Percentiles rank a stretch among this genome's conserved stretches.
These are phyloP conservation scores for Tragelaphus eurycerus DNA, from an alignment of 2,797 vertebrate genomes.

Conservation along the genomic window DNA sequence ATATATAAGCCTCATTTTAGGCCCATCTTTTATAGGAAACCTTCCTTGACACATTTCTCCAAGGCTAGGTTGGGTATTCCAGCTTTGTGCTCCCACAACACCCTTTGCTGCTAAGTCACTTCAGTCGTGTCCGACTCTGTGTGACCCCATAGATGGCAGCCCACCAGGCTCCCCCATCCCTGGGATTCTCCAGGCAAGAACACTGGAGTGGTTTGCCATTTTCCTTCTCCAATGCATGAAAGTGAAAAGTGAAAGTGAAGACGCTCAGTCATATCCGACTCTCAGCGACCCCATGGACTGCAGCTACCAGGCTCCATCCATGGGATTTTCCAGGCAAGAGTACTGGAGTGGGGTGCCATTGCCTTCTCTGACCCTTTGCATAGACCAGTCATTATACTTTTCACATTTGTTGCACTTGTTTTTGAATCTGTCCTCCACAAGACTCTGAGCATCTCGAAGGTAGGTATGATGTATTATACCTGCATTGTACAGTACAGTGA, in stretches of 20 bases:
- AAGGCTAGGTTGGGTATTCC: background rate
- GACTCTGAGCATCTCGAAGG: background rate
- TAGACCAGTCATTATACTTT: background rate
- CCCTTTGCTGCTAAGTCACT: background rate
- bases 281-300: too few species aligned
- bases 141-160: too few species aligned
- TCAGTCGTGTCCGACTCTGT: too few species aligned
- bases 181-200: too few species aligned
- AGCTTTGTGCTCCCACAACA: background rate
- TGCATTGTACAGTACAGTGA: background rate
- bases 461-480: background rate
- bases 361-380: background rate
- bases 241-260: too few species aligned
- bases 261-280: too few species aligned
- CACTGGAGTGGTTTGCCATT: too few species aligned
- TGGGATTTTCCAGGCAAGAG: too few species aligned
- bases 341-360: too few species aligned
- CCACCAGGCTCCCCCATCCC: too few species aligned
- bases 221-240: too few species aligned
- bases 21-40: background rate
- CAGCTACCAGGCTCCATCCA: too few species aligned
- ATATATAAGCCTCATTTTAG: slow-evolving; percentile 15
- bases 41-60: background rate
- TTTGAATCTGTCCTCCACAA: background rate
- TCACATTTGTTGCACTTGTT: background rate